Percentiles rank a stretch among this genome's conserved stretches.
phyloP scores from a whole-genome alignment of 2,797 vertebrate genomes.

The Macrochelys suwanniensis region DNA sequence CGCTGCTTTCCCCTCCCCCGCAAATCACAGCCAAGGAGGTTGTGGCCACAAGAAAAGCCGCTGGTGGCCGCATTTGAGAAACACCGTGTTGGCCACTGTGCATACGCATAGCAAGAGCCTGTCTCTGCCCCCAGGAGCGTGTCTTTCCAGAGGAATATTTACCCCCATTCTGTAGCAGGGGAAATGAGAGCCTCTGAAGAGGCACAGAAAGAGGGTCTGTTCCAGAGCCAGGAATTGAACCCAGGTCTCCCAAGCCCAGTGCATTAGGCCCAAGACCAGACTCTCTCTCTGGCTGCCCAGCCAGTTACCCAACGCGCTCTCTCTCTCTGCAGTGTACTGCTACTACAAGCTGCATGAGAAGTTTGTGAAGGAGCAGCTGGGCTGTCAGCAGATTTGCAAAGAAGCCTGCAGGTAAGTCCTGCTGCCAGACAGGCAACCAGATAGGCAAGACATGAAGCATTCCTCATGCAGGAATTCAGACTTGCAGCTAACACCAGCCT shows the following conservation, averaged over 20 bases:
- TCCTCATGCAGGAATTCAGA: rapidly evolving
- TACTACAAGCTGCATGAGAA: constrained; percentile 81
- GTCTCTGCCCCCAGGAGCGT: not conserved
- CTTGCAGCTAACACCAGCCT: not conserved
- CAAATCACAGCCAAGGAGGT: too few relatives aligned
- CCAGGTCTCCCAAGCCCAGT: not conserved
- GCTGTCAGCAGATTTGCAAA: constrained; percentile 82
- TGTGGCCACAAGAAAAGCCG: too few relatives aligned
- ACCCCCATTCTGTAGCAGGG: not conserved
- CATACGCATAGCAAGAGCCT: not conserved
- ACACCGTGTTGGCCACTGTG: not conserved
- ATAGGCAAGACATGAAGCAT: not conserved
- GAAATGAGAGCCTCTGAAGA: not conserved
- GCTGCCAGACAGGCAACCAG: rapidly evolving
- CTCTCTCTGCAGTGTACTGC: constrained; percentile 82
- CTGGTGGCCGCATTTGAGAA: too few relatives aligned
- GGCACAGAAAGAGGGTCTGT: not conserved
- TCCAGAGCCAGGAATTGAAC: not conserved
- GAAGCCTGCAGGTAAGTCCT: constrained; percentile 83
- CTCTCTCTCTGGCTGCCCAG: not conserved
- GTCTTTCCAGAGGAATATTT: not conserved
- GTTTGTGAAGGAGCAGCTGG: constrained; percentile 83
- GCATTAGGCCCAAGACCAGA: not conserved
- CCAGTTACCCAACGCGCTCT: not conserved
- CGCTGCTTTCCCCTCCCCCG: too few relatives aligned